phyloP scores from a whole-genome alignment of 2,113 vertebrate species.

The Narcine bancroftii region DNA sequence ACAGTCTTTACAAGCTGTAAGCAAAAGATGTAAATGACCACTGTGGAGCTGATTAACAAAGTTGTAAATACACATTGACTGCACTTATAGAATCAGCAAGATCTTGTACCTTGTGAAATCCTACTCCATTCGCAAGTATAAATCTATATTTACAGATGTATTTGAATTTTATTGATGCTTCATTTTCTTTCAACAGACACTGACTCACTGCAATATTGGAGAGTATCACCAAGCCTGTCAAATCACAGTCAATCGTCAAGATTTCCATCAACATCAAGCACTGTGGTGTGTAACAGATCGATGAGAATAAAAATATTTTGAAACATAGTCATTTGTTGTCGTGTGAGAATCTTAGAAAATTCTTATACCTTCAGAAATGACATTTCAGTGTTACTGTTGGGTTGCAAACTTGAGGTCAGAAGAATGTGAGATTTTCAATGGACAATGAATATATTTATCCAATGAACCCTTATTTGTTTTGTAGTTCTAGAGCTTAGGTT shows the following conservation, averaged over 20 bases:
- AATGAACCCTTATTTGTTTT: not conserved
- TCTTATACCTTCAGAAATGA: not conserved
- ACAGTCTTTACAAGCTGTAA: not conserved
- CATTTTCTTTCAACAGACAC: constrained; percentile 53
- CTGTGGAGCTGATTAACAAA: not conserved
- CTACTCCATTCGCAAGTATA: not conserved
- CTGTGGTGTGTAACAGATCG: constrained; percentile 61
- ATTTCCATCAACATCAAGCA: constrained; percentile 85
- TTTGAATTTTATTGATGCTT: constrained; percentile 45
- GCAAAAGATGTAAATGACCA: not conserved
- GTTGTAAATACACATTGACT: not conserved
- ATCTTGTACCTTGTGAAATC: not conserved
- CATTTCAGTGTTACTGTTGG: not conserved
- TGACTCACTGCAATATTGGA: constrained; percentile 72
- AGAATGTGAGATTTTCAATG: not conserved
- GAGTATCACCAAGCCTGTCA: constrained; percentile 46
- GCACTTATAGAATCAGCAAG: not conserved
- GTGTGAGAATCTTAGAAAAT: not conserved
- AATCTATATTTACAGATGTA: not conserved
- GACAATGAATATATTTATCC: not conserved
- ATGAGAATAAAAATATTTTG: not conserved
- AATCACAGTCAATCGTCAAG: constrained; percentile 57
- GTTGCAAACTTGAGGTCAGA: not conserved
- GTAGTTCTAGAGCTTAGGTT: not conserved
- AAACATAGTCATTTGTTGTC: not conserved